Base-by-base conservation (phyloP, 2,113 vertebrate species). In the Pterophyllum scalare region DNA sequence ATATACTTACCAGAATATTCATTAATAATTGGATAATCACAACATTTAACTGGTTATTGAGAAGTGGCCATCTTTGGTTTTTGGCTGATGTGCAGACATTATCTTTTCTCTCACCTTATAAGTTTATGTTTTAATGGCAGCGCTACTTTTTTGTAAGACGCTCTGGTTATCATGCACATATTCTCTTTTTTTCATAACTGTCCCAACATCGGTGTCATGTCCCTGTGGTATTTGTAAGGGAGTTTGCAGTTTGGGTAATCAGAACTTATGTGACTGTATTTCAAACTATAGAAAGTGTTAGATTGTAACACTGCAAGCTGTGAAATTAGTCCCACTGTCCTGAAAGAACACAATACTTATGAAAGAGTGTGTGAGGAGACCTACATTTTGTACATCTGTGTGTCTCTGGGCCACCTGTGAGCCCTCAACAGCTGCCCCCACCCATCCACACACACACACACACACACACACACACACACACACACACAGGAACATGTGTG, bases 341-440 rank as follows among this genome's bases (percentile, higher is more conserved):
- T 6, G 52, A 56, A n/a, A 59, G 28, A 2, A 5, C 59, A 49
- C 49, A 58, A 26, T 20, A 6, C 35, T 90, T 80, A 72, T 28
- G 61, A 89, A 88, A 88, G 61, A 15, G 40, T 24, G 4, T 38
- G 70, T 61, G 56, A 74, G 75, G 77, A 79, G 78, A 40, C 62
- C 60, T 46, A 54, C 70, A 67, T 83, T 80, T 59, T 70, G 61
- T 33, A 19, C 31, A 57, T 80, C 60, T 12, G 49, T 22, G 59
- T 31, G 58, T 65, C 26, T 77, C 79, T 40, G 31, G 77, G 40
- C 77, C 91, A 94, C 91, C 88, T 88, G 90, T 87, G 87, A 59
- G 54, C 72, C 46, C 70, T 3, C 49, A 80, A 75, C 94, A 93
- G 93, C 94, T 94, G 93, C 80, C 70, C 81, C 49, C 24, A n/a